phyloP scores from a whole-genome alignment of 2,797 vertebrate species.

The Gambusia yucatana region DNA sequence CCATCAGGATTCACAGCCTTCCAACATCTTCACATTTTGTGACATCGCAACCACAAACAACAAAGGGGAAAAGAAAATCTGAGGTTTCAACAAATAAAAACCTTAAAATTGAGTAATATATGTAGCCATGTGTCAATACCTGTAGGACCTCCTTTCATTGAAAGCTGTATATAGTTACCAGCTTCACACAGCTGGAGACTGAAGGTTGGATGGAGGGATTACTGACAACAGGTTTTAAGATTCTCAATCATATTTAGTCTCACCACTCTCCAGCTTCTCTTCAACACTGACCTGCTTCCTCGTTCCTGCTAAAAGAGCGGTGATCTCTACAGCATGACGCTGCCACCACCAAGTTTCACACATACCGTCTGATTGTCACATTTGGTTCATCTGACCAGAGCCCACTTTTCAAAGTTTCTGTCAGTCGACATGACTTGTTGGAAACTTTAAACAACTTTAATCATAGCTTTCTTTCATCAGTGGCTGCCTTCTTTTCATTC shows the following conservation, averaged over 20 bases:
- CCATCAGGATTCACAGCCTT: not conserved
- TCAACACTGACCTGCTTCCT: not conserved
- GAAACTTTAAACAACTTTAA: not conserved
- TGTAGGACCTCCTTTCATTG: not conserved
- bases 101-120: not conserved
- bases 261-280: not conserved
- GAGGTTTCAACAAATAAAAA: not conserved
- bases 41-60: not conserved
- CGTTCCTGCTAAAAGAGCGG: not conserved
- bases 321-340: not conserved
- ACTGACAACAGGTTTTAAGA: not conserved
- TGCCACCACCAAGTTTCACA: not conserved
- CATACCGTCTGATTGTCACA: not conserved
- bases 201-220: too few relatives aligned
- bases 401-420: not conserved
- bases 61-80: not conserved
- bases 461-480: not conserved
- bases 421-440: not conserved
- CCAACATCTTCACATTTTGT: not conserved
- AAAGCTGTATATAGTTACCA: not conserved
- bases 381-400: not conserved
- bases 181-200: not conserved
- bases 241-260: too few relatives aligned
- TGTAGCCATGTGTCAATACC: not conserved
- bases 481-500: not conserved